Evolutionary conservation across 2,888 invertebrate genomes (phyloP), one percentile per base, ranked within the genome.

Genomic region (Hemaris fuciformis): DNA sequence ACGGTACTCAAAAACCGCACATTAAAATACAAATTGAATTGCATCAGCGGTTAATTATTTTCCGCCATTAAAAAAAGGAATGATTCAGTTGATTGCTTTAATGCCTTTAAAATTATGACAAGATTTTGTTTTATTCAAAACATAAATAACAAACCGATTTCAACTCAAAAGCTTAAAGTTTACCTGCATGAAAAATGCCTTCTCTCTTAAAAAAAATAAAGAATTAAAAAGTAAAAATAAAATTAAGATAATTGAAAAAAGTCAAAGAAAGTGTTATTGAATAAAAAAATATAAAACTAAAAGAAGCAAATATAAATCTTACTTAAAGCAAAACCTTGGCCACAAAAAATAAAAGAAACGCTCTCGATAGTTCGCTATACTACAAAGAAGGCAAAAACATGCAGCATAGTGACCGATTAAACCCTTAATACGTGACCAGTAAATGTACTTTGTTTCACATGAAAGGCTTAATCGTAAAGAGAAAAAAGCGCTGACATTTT

Each of bases 31-130:
- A 59, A 61, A 62, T 61, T 61, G 53, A 63, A 66, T 59, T 67
- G 53, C 48, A 60, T 61, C 46, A 58, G 61, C 53, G 59, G 67
- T 66, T 73, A 74, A 73, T 75, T 74, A 74, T 70, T 69, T 63
- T 31, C 68, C 64, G 71, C 42, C 67, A 74, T 73, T 71, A 67
- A 74, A 72, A 69, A 66, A 67, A 66, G 56, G 34, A 67, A 66
- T 46, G 69, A 75, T 73, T 74, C 71, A 64, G 57, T 62, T 63
- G 59, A 61, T 62, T 34, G 53, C 61, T 64, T 66, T 69, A 69
- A 76, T 75, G 67, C 64, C 43, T 59, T 23, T 18, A 57, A 18
- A 22, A 57, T 56, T 57, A 56, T 48, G 53, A 56, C 31, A 63
- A 53, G 61, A 58, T 31, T 10, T 61, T 25, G 34, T 46, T 59